Conservation (phyloP, 1,140 invertebrate species). For the Trichoplusia ni region DNA sequence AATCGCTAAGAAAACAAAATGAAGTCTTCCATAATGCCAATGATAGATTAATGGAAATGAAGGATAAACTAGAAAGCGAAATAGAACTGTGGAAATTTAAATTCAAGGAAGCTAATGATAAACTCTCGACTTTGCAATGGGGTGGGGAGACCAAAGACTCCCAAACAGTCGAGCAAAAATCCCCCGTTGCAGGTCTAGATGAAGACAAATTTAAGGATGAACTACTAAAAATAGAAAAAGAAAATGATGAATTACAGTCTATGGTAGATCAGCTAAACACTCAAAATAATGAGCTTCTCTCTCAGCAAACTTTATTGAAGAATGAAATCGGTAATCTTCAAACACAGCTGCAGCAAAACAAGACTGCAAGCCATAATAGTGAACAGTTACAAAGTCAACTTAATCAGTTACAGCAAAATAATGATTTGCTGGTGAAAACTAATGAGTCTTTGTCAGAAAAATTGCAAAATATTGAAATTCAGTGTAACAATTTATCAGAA, state of each 20-base stretch:
- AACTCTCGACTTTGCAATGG: conserved; percentile 85
- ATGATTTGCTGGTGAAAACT: conserved; percentile 45
- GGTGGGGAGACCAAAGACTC: conserved; percentile 62
- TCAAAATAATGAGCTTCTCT: conserved; percentile 58
- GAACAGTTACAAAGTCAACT: conserved; percentile 11
- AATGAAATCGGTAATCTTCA: conserved; percentile 48
- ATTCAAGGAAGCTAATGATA: conserved; percentile 84
- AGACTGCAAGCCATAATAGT: background rate
- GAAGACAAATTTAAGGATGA: conserved; percentile 79
- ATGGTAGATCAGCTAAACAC: conserved; percentile 80
- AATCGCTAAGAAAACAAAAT: conserved; percentile 85
- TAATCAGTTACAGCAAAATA: conserved; percentile 2
- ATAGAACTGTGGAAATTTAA: conserved; percentile 86
- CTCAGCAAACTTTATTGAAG: conserved; percentile 45
- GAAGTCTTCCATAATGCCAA: conserved; percentile 90
- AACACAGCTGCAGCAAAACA: conserved; percentile 37
- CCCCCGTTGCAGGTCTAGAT: conserved; percentile 9
- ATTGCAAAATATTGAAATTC: conserved; percentile 49
- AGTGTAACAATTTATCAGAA: conserved; percentile 32
- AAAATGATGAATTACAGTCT: conserved; percentile 88
- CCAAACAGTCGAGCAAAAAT: conserved; percentile 19
- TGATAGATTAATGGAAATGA: conserved; percentile 88
- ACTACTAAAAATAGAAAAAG: conserved; percentile 84
- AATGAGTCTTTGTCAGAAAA: conserved; percentile 60
- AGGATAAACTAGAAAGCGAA: conserved; percentile 89